phyloP scores from a whole-genome alignment of 2,888 invertebrate species.

The Caenorhabditis becei region DNA sequence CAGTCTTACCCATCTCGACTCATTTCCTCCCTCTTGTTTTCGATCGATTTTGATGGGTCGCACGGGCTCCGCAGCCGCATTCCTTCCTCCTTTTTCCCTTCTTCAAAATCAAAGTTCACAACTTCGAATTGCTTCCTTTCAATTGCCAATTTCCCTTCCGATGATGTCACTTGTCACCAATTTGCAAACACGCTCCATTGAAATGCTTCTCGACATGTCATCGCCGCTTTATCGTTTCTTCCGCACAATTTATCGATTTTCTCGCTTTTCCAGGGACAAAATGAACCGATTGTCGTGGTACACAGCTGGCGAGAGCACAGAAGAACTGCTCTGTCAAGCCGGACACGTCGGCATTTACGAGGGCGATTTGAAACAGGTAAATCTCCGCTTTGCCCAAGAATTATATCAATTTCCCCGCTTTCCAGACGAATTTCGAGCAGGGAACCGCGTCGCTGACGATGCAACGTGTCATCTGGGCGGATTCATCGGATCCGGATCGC shows the following conservation, averaged over 20 bases:
- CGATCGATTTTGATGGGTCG: background rate
- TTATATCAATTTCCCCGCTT: too few relatives aligned
- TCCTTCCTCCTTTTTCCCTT: too few relatives aligned
- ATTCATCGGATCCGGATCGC: conserved; percentile 79
- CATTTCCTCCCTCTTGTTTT: background rate
- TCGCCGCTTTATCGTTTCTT: background rate
- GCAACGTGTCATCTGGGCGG: conserved; percentile 81
- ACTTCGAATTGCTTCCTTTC: too few relatives aligned
- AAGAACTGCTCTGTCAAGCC: conserved; percentile 80
- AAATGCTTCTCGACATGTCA: conserved; percentile 23
- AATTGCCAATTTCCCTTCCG: background rate
- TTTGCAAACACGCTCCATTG: conserved; percentile 24
- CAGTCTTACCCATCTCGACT: conserved; percentile 6
- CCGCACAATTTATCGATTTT: background rate
- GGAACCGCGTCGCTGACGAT: conserved; percentile 80
- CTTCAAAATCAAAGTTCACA: too few relatives aligned
- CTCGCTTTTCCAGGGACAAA: background rate
- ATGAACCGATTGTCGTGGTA: conserved; percentile 81
- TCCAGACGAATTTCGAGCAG: conserved; percentile 79
- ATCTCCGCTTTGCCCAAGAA: too few relatives aligned
- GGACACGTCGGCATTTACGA: conserved; percentile 81
- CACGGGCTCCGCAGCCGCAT: too few relatives aligned
- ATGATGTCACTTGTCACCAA: background rate
- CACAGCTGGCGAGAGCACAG: conserved; percentile 79
- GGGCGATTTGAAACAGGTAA: conserved; percentile 80